Percentiles rank a stretch among this genome's conserved stretches.
Evolutionary conservation across 2,888 invertebrate species (phyloP).

Genomic region (Drosophila koepferae): DNA sequence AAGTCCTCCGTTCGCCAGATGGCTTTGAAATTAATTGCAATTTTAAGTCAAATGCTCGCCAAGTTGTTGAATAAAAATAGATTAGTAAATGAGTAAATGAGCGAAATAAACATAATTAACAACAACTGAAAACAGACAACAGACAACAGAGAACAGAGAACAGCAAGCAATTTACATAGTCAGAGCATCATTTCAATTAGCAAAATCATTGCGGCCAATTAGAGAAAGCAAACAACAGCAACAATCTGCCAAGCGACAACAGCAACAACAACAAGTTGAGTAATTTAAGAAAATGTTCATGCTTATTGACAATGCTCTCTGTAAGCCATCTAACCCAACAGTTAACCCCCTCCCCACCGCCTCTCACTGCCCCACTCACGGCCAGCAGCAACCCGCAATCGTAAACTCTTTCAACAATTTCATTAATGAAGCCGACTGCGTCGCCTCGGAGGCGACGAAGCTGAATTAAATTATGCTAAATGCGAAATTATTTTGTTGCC

Average conservation of each 20-base stretch:
- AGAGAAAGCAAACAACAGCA: slow-evolving; percentile 60
- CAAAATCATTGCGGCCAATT: slow-evolving; percentile 69
- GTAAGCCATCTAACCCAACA: slow-evolving; percentile 18
- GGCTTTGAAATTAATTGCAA: slow-evolving; percentile 31
- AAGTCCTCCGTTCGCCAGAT: slow-evolving; percentile 20
- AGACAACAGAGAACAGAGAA: slow-evolving; percentile 2
- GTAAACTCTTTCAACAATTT: slow-evolving; percentile 42
- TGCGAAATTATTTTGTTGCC: slow-evolving; percentile 39
- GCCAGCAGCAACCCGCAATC: slow-evolving; percentile 9
- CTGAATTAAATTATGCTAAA: slow-evolving; percentile 42
- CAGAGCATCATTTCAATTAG: slow-evolving; percentile 61
- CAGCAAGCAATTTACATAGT: slow-evolving; percentile 39
- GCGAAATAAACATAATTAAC: slow-evolving; percentile 51
- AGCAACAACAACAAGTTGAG: slow-evolving; percentile 22
- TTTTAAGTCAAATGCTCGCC: slow-evolving; percentile 26
- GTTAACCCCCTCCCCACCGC: not conserved
- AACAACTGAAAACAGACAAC: slow-evolving; percentile 16
- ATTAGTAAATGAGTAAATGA: slow-evolving; percentile 46
- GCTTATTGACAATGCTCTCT: slow-evolving; percentile 24
- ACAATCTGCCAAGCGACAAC: slow-evolving; percentile 29
- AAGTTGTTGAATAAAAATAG: slow-evolving; percentile 32
- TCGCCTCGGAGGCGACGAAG: slow-evolving; percentile 15
- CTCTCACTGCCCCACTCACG: not conserved
- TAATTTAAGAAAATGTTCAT: slow-evolving; percentile 38
- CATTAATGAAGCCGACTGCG: slow-evolving; percentile 35